Evolutionary conservation across 2,797 vertebrate genomes (phyloP), one percentile per base, ranked within the genome.

Genomic region (Lates japonicus): DNA sequence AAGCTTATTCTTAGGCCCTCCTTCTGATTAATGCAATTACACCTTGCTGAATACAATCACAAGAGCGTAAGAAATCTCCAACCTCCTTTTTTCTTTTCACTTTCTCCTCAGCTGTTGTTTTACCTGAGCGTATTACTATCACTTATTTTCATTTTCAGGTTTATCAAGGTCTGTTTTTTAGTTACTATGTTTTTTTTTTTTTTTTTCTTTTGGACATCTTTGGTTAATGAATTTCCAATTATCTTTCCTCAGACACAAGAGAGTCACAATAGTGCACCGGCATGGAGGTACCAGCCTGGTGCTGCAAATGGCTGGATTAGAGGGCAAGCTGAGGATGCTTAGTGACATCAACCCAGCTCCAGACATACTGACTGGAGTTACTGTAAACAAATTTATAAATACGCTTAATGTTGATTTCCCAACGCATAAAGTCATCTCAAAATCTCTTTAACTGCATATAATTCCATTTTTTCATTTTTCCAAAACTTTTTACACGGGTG

Each of bases 11-110:
- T 90, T 81, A 93, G 92, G 82, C 17, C 37, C n/a, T n/a, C 74
- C 20, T 48, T 78, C 70, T 91, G 86, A 93, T 90, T 91, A 89
- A 93, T 94, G 92, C 88, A 90, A 94, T 93, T 91, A 92, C 87
- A 88, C 90, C 77, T 87, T 79, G 29, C 88, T 57, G 73, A 76
- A 66, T 70, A 70, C 54, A 74, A 82, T 85, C 87, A 70, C 82
- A 69, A 78, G 39, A 81, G 79, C 22, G 13, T n/a, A 66, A 73
- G 37, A 72, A 54, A 57, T 72, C 66, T 69, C 44, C 5, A 39
- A 42, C 55, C 14, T 48, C 31, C 2, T 35, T 81, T 63, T 33
- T n/a, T n/a, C n/a, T 62, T 46, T 64, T 80, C 54, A 67, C 70
- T 78, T 41, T 74, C 35, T 65, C 39, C 52, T 83, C n/a, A 70